phyloP scores from a whole-genome alignment of 2,797 vertebrate genomes.

The Tolypeutes matacus region DNA sequence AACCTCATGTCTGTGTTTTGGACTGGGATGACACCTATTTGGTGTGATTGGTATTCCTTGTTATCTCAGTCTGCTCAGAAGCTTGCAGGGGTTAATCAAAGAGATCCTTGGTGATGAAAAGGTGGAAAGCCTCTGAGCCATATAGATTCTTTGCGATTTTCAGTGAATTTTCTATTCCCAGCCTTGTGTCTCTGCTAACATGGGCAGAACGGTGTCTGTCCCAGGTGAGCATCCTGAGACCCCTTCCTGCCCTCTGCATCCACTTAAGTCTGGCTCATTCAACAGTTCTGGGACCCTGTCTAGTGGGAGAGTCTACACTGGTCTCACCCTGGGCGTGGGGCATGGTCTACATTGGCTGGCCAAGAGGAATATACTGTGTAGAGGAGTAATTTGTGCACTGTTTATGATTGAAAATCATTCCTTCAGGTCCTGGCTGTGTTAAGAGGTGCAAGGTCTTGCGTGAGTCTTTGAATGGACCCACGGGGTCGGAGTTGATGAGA shows the following conservation, averaged over 20 bases:
- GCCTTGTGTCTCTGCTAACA: neutral
- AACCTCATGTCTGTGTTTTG: neutral
- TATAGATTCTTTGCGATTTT: neutral
- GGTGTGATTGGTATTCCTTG: neutral
- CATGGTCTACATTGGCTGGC: neutral
- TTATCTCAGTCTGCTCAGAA: neutral
- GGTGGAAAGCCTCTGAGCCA: neutral
- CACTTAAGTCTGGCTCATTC: neutral
- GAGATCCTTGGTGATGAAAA: neutral
- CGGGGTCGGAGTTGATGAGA: neutral
- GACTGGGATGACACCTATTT: neutral
- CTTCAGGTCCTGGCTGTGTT: slow-evolving; percentile 31
- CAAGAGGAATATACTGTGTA: neutral
- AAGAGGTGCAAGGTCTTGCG: neutral
- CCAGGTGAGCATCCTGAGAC: slow-evolving; percentile 8
- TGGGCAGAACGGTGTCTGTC: neutral
- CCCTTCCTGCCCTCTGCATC: neutral
- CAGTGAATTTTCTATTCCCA: slow-evolving; percentile 12
- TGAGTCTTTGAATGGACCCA: neutral
- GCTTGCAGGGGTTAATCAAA: slow-evolving; percentile 2
- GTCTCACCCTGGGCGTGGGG: neutral
- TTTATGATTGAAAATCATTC: slow-evolving; percentile 10
- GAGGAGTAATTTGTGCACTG: neutral
- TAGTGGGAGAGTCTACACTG: neutral
- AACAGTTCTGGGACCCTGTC: neutral